Evolutionary conservation across 2,888 invertebrate species (phyloP).

Genomic region (Meganola albula): DNA sequence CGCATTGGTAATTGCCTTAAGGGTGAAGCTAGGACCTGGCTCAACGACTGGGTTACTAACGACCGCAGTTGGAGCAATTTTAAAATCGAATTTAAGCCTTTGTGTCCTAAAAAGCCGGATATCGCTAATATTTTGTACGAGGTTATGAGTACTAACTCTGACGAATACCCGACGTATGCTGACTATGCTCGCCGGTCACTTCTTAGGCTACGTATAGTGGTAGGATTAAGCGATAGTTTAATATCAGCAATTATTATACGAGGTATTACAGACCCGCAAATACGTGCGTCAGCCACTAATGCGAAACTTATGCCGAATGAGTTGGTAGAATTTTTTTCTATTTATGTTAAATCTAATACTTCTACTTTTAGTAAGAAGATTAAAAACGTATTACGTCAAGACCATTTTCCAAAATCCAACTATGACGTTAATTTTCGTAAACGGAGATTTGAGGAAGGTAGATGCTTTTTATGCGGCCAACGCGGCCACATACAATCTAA

Average conservation of each 20-base stretch:
- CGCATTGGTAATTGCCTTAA: constrained; percentile 6
- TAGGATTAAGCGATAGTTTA: constrained; percentile 25
- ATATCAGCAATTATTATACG: constrained; percentile 7
- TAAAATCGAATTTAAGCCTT: constrained; percentile 15
- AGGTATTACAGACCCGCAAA: constrained; percentile 6
- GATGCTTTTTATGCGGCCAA: constrained; percentile 1
- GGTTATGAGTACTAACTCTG: constrained; percentile 13
- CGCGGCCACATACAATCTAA: background rate
- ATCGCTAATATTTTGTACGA: constrained; percentile 16
- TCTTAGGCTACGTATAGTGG: constrained; percentile 13
- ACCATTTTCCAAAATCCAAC: background rate
- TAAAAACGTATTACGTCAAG: no score
- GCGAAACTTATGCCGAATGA: constrained; percentile 2
- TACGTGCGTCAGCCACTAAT: constrained; percentile 3
- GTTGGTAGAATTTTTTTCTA: constrained; percentile 6
- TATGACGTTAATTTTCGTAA: background rate
- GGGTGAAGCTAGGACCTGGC: no score
- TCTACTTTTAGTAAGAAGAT: background rate
- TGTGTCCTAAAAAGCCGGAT: constrained; percentile 18
- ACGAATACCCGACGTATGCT: constrained; percentile 18
- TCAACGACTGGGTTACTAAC: constrained; percentile 14
- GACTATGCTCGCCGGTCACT: constrained; percentile 18
- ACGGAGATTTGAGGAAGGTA: background rate
- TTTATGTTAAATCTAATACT: constrained; percentile 5
- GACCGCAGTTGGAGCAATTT: constrained; percentile 23